A percentile compares a stretch with the other conserved stretches of the same genome.
These are phyloP conservation scores for Paramormyrops kingsleyae DNA, from an alignment of 2,113 vertebrate genomes.

Conservation along the genomic window DNA sequence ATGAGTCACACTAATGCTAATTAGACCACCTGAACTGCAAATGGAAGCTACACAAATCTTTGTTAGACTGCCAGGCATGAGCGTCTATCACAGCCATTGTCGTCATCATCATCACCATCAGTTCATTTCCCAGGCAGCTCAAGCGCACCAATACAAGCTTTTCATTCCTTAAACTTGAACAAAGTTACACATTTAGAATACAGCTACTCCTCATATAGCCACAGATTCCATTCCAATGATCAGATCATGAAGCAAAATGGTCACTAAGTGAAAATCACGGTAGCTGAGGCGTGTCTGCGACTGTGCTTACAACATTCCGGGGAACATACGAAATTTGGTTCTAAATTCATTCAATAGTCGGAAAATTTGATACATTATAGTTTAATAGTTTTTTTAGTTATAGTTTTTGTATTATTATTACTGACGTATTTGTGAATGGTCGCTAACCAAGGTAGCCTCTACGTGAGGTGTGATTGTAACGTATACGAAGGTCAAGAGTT, in stretches of 20 bases:
- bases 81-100: background rate
- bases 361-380: background rate
- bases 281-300: background rate
- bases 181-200: background rate
- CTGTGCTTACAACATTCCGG: background rate
- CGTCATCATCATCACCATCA: background rate
- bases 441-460: background rate
- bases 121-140: background rate
- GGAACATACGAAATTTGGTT: background rate
- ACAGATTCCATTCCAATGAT: background rate
- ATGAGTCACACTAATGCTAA: background rate
- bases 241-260: background rate
- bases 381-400: too few relatives aligned
- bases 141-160: background rate
- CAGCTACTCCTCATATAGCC: background rate
- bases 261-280: background rate
- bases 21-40: background rate
- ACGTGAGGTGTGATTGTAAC: background rate
- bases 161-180: background rate
- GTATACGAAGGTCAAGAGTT: background rate
- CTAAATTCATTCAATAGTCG: background rate
- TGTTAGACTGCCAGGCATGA: background rate
- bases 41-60: background rate
- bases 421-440: background rate
- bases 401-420: background rate